Percentiles rank a stretch among this genome's conserved stretches.
These are phyloP conservation scores for Drosophila borborema DNA, from an alignment of 2,888 invertebrate species.

Conservation along the genomic window DNA sequence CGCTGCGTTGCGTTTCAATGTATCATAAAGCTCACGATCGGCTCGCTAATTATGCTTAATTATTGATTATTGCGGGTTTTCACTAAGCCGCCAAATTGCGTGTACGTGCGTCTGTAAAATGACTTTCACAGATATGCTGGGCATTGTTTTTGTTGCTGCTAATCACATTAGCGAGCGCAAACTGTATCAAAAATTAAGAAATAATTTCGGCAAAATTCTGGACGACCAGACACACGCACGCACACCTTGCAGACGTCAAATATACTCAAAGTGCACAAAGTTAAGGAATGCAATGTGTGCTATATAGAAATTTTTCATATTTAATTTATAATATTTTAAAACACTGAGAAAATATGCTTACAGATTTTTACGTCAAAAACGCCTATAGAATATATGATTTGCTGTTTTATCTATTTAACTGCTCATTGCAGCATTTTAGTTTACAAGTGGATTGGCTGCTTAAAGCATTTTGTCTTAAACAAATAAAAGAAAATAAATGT, in stretches of 20 bases:
- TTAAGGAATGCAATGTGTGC: neutral
- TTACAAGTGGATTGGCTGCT: neutral
- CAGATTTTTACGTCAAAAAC: neutral
- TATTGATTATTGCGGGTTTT: slow-evolving; percentile 73
- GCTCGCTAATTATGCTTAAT: slow-evolving; percentile 70
- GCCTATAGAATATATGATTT: neutral
- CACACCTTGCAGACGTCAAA: neutral
- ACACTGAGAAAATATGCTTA: neutral
- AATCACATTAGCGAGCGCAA: slow-evolving; percentile 14
- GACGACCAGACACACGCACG: slow-evolving; percentile 2
- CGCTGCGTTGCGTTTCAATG: slow-evolving; percentile 58
- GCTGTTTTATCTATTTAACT: neutral
- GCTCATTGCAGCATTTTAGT: neutral
- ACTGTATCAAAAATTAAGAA: slow-evolving; percentile 14
- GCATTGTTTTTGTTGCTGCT: neutral
- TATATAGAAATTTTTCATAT: neutral
- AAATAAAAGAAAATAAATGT: neutral
- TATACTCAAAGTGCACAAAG: neutral
- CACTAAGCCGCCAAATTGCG: slow-evolving; percentile 80
- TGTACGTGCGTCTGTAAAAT: slow-evolving; percentile 75
- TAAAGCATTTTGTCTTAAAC: neutral
- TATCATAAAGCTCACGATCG: slow-evolving; percentile 63
- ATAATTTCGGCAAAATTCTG: slow-evolving; percentile 5
- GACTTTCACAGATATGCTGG: slow-evolving; percentile 61
- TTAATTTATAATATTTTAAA: too few relatives aligned